These are phyloP conservation scores for Dryococelus australis DNA, from an alignment of 2,888 invertebrate species.

Conservation along the genomic window DNA sequence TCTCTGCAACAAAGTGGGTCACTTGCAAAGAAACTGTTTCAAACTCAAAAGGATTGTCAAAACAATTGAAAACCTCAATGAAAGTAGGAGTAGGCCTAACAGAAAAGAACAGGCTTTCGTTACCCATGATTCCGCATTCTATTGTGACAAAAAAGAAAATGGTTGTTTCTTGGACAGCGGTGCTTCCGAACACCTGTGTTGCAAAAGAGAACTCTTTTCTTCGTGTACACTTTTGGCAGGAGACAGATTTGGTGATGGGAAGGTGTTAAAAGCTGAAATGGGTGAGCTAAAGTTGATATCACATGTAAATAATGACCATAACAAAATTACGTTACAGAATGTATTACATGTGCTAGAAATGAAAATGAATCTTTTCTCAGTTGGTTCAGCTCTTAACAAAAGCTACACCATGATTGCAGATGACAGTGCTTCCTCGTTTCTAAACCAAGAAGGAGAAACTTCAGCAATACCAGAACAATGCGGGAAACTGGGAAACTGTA, in stretches of 20 bases:
- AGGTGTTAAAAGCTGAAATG: background rate
- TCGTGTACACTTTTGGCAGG: background rate
- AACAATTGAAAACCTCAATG: no score
- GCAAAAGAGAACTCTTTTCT: background rate
- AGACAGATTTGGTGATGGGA: background rate
- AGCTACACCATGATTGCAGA: background rate
- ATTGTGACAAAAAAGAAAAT: no score
- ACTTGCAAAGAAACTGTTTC: no score
- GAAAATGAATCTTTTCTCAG: background rate
- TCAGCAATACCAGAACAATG: background rate
- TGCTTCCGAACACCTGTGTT: background rate
- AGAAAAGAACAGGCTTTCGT: background rate
- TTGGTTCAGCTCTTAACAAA: background rate
- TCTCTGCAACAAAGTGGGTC: background rate
- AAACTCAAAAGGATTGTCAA: background rate
- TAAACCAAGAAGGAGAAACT: background rate
- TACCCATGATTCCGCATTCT: no score
- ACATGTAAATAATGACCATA: background rate
- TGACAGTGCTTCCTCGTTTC: no score
- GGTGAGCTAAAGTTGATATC: background rate
- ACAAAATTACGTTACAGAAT: no score
- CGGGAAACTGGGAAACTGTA: background rate
- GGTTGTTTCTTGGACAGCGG: background rate
- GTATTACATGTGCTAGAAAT: background rate
- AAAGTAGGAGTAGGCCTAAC: background rate